Conservation (phyloP, 2,888 invertebrate genomes). For the Ptilodon capucinus region DNA sequence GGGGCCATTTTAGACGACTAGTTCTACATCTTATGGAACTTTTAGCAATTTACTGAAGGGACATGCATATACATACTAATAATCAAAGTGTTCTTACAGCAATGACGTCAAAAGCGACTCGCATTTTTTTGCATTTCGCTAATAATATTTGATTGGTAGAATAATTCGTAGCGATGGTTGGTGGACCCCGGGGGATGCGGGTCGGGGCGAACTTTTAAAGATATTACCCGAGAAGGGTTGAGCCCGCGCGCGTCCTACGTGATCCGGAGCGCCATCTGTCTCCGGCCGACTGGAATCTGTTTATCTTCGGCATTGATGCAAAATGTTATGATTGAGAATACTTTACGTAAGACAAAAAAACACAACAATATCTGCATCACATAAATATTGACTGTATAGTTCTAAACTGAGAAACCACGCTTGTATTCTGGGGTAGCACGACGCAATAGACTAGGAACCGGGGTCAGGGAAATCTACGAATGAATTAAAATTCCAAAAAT, state of each 20-base stretch:
- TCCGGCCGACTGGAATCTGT: constrained; percentile 70
- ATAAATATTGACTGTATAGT: no score
- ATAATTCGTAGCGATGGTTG: constrained; percentile 67
- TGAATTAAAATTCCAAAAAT: no score
- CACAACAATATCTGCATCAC: no score
- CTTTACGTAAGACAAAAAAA: not conserved
- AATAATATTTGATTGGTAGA: constrained; percentile 71
- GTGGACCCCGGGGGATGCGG: constrained; percentile 43
- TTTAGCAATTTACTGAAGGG: no score
- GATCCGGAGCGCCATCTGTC: constrained; percentile 75
- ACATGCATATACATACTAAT: no score
- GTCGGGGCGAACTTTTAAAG: constrained; percentile 77
- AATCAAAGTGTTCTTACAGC: no score
- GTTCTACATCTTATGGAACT: no score
- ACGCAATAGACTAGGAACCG: no score
- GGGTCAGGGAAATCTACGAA: no score
- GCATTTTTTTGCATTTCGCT: constrained; percentile 18
- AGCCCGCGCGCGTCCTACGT: constrained; percentile 68
- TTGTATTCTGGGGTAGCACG: no score
- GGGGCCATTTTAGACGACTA: no score
- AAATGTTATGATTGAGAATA: constrained; percentile 19
- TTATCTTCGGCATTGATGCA: constrained; percentile 47
- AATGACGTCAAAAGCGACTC: not conserved
- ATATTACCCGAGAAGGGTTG: constrained; percentile 81
- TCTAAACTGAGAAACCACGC: no score